A percentile compares a stretch with the other conserved stretches of the same genome.
These are phyloP conservation scores for Bergia puertoricense DNA, from an alignment of 92 coral and sea anemone genomes.

Conservation along the genomic window DNA sequence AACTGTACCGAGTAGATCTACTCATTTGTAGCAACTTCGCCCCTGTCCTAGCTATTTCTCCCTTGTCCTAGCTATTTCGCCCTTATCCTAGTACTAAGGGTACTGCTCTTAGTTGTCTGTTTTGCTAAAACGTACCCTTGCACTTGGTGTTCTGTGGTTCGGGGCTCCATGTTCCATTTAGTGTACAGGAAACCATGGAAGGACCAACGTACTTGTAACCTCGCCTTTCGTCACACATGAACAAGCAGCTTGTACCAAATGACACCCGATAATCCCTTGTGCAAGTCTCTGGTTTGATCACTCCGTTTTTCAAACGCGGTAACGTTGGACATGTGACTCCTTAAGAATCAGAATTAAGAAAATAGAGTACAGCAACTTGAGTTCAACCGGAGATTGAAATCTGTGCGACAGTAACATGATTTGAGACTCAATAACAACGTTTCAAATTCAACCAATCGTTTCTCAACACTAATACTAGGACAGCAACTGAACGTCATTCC, in stretches of 20 bases:
- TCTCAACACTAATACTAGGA: too few species aligned
- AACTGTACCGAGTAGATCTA: too few species aligned
- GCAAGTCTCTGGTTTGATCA: neutral
- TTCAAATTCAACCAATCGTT: too few species aligned
- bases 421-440: too few species aligned
- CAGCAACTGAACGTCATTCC: too few species aligned
- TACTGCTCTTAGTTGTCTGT: too few species aligned
- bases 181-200: neutral
- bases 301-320: neutral
- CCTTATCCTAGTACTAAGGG: too few species aligned
- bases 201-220: slow-evolving; percentile 7
- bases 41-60: too few species aligned
- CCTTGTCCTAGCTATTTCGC: too few species aligned
- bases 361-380: neutral
- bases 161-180: neutral
- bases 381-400: neutral
- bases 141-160: neutral
- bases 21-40: too few species aligned
- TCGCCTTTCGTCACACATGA: neutral
- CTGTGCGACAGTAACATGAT: too few species aligned
- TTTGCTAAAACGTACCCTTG: neutral
- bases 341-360: neutral
- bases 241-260: neutral
- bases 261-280: neutral
- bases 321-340: slow-evolving; percentile 4